A percentile compares a stretch with the other conserved stretches of the same genome.
Evolutionary conservation across 2,888 invertebrate species (phyloP).

Genomic region (Glyphotaelius pellucidus): DNA sequence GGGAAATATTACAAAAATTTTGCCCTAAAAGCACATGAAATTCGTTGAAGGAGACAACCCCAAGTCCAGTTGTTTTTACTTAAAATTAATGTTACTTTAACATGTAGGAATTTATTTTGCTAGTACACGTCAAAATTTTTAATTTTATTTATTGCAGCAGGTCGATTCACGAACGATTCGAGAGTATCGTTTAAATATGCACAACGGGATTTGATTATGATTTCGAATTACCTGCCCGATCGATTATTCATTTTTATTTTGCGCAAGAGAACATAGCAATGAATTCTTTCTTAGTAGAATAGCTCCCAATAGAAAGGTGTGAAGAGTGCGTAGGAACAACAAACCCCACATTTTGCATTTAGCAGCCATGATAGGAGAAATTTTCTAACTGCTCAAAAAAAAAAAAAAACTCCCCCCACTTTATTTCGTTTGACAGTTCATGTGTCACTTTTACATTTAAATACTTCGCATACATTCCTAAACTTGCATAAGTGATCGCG

Average conservation of each 20-base stretch:
- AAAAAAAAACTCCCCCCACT: conserved; percentile 27
- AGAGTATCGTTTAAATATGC: no score
- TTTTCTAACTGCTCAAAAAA: no score
- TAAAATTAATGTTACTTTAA: no score
- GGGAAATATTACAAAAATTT: no score
- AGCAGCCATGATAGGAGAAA: neutral
- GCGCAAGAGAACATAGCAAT: neutral
- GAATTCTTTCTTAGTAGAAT: neutral
- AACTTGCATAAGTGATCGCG: conserved; percentile 58
- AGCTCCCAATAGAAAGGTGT: neutral
- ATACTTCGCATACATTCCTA: conserved; percentile 42
- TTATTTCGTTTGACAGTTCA: conserved; percentile 54
- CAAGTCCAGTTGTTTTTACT: no score
- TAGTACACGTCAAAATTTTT: no score
- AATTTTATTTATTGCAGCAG: no score
- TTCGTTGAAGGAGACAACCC: no score
- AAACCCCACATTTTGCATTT: neutral
- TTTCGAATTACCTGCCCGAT: neutral
- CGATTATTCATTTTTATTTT: neutral
- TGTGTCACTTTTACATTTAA: conserved; percentile 57
- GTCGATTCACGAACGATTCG: no score
- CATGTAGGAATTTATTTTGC: no score
- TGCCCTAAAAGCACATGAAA: no score
- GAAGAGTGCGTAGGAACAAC: neutral
- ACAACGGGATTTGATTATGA: neutral